Evolutionary conservation across 2,888 invertebrate species (phyloP).

Genomic region (Cataglyphis altisquamis): DNA sequence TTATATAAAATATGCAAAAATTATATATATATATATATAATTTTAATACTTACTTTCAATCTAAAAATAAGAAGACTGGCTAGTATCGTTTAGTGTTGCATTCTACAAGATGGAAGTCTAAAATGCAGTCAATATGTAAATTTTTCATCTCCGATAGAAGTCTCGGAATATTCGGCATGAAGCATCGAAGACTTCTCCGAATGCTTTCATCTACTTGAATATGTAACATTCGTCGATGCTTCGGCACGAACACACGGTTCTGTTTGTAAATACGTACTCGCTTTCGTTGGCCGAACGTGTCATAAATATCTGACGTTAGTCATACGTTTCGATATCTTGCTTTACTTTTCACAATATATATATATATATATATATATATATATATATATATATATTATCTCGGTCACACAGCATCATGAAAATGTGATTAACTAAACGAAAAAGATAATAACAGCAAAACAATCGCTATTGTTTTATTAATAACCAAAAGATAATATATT

Average conservation of each 20-base stretch:
- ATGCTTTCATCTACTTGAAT: slow-evolving; percentile 31
- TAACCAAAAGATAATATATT: background rate
- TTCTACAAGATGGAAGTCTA: background rate
- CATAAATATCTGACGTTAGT: slow-evolving; percentile 36
- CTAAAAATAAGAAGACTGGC: background rate
- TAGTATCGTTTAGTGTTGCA: background rate
- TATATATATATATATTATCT: background rate
- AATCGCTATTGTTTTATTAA: background rate
- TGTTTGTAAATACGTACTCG: slow-evolving; percentile 44
- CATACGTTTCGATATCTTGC: slow-evolving; percentile 10
- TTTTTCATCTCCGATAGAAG: background rate
- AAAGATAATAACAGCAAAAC: background rate
- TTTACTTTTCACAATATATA: background rate
- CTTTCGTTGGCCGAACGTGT: slow-evolving; percentile 41
- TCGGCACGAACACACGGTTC: slow-evolving; percentile 9
- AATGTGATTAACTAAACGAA: background rate
- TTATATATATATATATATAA: background rate
- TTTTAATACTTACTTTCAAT: background rate
- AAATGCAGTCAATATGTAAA: slow-evolving; percentile 37
- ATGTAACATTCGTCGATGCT: slow-evolving; percentile 39
- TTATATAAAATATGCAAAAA: too few species aligned
- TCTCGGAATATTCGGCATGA: slow-evolving; percentile 27
- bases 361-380: background rate
- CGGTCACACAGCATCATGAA: background rate
- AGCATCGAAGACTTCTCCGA: background rate